Evolutionary conservation across 2,888 invertebrate species (phyloP).

Genomic region (Noctua comes): DNA sequence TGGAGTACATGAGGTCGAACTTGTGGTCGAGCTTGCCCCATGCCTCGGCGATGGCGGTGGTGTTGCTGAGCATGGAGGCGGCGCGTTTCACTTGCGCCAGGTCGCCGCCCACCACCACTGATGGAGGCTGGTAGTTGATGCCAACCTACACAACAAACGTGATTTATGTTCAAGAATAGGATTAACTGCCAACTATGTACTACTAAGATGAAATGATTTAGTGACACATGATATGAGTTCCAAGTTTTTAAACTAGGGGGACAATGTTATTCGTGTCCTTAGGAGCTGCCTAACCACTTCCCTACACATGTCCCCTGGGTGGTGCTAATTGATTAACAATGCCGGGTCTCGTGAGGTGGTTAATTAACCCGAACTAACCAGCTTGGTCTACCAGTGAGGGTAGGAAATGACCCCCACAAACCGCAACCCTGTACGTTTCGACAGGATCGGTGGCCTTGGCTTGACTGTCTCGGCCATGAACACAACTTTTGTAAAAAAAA

Average conservation of each 20-base stretch:
- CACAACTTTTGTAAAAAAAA: too few relatives aligned
- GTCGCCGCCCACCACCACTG: slow-evolving; percentile 94
- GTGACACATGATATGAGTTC: not conserved
- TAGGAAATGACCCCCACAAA: too few relatives aligned
- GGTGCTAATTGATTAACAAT: too few relatives aligned
- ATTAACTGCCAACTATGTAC: not conserved
- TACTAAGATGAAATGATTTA: not conserved
- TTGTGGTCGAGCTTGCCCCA: slow-evolving; percentile 97
- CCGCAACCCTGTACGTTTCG: too few relatives aligned
- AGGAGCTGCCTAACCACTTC: too few relatives aligned
- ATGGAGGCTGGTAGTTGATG: slow-evolving; percentile 96
- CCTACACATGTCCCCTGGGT: too few relatives aligned
- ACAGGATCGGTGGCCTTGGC: too few relatives aligned
- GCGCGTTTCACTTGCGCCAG: slow-evolving; percentile 96
- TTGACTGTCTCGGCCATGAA: too few relatives aligned
- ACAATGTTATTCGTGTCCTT: too few relatives aligned
- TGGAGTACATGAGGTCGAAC: slow-evolving; percentile 98
- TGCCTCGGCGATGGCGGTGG: slow-evolving; percentile 97
- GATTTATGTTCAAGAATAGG: not conserved
- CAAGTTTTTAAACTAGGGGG: not conserved
- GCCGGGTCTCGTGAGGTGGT: too few relatives aligned
- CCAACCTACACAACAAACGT: slow-evolving; percentile 86
- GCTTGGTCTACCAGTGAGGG: too few relatives aligned
- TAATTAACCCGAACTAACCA: too few relatives aligned
- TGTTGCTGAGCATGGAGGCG: slow-evolving; percentile 97